Conservation (phyloP, 2,113 vertebrate genomes). For the Sprattus sprattus region DNA sequence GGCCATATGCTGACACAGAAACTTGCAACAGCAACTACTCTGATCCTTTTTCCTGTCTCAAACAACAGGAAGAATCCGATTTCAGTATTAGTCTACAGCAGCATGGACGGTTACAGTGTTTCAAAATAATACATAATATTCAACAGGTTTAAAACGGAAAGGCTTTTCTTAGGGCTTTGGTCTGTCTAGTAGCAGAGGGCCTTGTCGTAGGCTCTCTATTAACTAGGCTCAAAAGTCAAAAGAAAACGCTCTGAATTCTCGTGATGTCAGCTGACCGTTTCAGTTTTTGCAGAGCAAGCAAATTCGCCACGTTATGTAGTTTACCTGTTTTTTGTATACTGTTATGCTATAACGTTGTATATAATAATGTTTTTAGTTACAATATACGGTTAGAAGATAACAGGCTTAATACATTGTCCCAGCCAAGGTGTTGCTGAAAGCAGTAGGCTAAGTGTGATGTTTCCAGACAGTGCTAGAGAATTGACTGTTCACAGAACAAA, state of each 20-base stretch:
- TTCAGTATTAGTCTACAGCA: background rate
- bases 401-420: too few species aligned
- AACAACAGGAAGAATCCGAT: constrained; percentile 37
- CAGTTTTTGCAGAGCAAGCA: constrained; percentile 28
- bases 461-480: background rate
- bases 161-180: background rate
- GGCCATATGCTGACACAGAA: background rate
- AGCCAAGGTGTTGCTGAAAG: background rate
- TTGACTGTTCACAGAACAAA: background rate
- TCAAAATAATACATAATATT: background rate
- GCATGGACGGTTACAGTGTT: background rate
- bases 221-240: constrained; percentile 10
- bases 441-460: background rate
- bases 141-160: background rate
- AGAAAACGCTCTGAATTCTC: constrained; percentile 20
- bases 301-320: constrained; percentile 6
- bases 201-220: background rate
- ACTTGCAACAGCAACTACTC: background rate
- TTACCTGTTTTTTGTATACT: constrained; percentile 13
- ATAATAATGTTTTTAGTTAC: background rate
- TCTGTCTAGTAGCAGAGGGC: background rate
- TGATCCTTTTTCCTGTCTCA: background rate
- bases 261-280: constrained; percentile 19
- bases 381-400: too few species aligned
- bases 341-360: background rate